Conservation (phyloP, 1,140 invertebrate species). For the Drosophila sproati region DNA sequence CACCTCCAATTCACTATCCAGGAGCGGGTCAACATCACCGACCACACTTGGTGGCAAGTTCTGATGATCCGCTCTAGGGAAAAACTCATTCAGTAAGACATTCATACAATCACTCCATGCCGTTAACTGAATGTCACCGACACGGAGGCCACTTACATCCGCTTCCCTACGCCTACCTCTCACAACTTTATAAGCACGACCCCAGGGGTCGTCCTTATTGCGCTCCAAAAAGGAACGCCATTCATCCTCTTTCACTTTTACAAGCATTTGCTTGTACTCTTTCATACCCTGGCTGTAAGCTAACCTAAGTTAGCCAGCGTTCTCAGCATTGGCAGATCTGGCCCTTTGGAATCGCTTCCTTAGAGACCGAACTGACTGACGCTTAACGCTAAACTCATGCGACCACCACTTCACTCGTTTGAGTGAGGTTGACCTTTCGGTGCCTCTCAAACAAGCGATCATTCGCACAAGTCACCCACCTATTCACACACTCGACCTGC, state of each 20-base stretch:
- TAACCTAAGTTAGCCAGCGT: background rate
- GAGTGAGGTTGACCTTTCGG: too few relatives aligned
- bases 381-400: background rate
- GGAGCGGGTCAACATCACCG: too few relatives aligned
- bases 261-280: background rate
- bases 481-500: conserved; percentile 1
- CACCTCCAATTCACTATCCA: too few relatives aligned
- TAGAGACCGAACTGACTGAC: background rate
- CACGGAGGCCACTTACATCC: too few relatives aligned
- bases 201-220: background rate
- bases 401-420: too few relatives aligned
- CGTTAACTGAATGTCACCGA: too few relatives aligned
- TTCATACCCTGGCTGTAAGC: background rate
- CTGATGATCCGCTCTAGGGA: too few relatives aligned
- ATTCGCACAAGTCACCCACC: background rate
- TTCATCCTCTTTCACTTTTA: background rate
- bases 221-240: background rate
- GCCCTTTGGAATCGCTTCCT: background rate
- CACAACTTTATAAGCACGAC: background rate
- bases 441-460: too few relatives aligned
- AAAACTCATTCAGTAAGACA: too few relatives aligned
- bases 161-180: too few relatives aligned
- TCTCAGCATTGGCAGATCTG: background rate
- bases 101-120: too few relatives aligned
- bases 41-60: too few relatives aligned